Base-by-base conservation (phyloP, 2,888 invertebrate species). In the Sphinx pinastri region DNA sequence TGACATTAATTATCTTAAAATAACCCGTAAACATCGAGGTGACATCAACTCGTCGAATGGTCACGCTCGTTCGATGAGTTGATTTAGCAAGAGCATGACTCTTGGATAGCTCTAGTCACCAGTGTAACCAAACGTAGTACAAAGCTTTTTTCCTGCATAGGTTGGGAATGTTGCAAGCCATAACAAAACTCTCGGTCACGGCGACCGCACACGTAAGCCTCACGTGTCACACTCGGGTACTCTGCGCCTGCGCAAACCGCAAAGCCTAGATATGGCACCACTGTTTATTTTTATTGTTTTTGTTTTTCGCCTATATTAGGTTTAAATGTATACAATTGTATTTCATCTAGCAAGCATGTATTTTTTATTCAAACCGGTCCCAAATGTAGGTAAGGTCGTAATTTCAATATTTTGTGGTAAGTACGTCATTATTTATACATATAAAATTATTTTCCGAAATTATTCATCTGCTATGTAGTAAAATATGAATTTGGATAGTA, bases 151-250 rank as follows among this genome's bases (percentile, higher is more conserved):
- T 19, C 47, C 60, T 60, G 16, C 47, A 47, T 19, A 63, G 63
- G 49, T 63, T 63, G 60, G 47, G 63, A 25, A 75, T 83, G 80
- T 77, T 79, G 79, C 80, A 82, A 82, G 70, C 81, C 81, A 83
- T 83, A 85, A 86, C 85, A 85, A 85, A 87, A 84, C 80, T 83
- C 79, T 78, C 81, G 73, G 91, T 91, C 88, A 91, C 88, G 88
- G 85, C 87, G 80, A 77, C 68, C 80, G 87, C 77, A 74, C 85
- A 84, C 83, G 81, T 81, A 81, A 84, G 79, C 80, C 83, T 79
- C 84, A 79, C 79, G 80, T 85, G 88, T 88, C 84, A 86, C 86
- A 86, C 81, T 81, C 83, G 85, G 86, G 80, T 85, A 84, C 78
- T 74, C 77, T 74, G 77, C 76, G 75, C 75, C 54, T 52, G 68